These are phyloP conservation scores for Todiramphus saurophagus DNA, from an alignment of 2,113 vertebrate genomes.

Conservation along the genomic window DNA sequence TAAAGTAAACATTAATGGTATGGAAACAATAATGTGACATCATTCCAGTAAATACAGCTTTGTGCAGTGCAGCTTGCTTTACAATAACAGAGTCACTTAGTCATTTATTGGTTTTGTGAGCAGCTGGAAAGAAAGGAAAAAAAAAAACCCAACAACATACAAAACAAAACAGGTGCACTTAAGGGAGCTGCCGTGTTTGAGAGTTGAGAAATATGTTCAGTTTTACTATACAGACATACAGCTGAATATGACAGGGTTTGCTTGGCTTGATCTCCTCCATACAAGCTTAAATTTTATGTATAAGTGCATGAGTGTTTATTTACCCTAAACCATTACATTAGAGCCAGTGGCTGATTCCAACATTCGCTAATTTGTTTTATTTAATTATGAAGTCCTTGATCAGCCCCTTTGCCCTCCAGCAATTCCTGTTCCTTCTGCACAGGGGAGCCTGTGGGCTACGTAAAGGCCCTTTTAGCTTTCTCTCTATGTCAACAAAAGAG, in stretches of 20 bases:
- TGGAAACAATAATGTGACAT: conserved; percentile 68
- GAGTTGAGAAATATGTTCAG: not conserved
- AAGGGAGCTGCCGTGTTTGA: conserved; percentile 21
- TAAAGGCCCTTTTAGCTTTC: not conserved
- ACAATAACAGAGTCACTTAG: conserved; percentile 66
- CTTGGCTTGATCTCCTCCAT: not conserved
- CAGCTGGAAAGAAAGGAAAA: not conserved
- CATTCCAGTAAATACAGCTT: conserved; percentile 67
- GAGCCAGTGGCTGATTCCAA: not conserved
- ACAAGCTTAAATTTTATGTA: not conserved
- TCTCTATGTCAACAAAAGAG: not conserved
- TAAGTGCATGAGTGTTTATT: not conserved
- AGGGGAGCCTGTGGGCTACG: not conserved
- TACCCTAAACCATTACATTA: not conserved
- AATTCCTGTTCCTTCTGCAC: not conserved
- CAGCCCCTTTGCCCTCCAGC: not conserved
- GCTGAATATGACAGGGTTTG: not conserved
- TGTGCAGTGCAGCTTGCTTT: conserved; percentile 63
- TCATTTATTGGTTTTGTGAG: conserved; percentile 66
- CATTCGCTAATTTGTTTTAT: not conserved
- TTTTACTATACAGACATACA: not conserved
- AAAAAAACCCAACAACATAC: not conserved
- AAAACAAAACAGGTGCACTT: conserved; percentile 24
- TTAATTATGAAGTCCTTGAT: not conserved
- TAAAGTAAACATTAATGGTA: conserved; percentile 63